A percentile compares a stretch with the other conserved stretches of the same genome.
Evolutionary conservation across 2,797 vertebrate genomes (phyloP).

Genomic region (Falco columbarius): DNA sequence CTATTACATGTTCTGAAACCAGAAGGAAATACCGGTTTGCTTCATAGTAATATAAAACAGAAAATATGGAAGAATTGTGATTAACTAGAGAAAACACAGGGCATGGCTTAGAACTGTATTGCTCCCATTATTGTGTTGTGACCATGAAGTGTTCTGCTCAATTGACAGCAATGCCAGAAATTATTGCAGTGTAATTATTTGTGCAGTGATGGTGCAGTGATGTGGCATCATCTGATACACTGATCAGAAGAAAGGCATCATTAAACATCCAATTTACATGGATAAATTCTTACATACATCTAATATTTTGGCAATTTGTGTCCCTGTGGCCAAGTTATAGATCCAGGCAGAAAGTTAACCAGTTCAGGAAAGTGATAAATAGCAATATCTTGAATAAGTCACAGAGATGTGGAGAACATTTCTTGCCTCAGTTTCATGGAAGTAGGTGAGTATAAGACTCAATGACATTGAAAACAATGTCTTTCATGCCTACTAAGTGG

Average conservation of each 20-base stretch:
- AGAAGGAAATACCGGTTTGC: background rate
- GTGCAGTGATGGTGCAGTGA: background rate
- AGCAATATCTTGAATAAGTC: background rate
- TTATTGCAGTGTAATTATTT: background rate
- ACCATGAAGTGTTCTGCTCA: background rate
- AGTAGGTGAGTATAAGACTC: background rate
- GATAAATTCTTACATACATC: background rate
- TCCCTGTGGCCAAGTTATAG: background rate
- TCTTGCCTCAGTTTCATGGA: background rate
- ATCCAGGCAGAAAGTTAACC: background rate
- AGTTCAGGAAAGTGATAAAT: background rate
- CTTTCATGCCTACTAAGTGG: background rate
- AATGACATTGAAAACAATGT: background rate
- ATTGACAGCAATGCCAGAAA: background rate
- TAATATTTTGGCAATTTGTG: background rate
- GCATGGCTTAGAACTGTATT: background rate
- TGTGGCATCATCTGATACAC: background rate
- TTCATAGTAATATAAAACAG: background rate
- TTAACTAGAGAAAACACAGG: background rate
- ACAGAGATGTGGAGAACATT: background rate
- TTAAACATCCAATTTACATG: background rate
- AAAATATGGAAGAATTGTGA: background rate
- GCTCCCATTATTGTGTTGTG: background rate
- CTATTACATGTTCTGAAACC: constrained; percentile 25
- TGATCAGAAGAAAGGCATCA: background rate